Evolutionary conservation across 2,113 vertebrate genomes (phyloP), one percentile per base, ranked within the genome.

Genomic region (Istiophorus platypterus): DNA sequence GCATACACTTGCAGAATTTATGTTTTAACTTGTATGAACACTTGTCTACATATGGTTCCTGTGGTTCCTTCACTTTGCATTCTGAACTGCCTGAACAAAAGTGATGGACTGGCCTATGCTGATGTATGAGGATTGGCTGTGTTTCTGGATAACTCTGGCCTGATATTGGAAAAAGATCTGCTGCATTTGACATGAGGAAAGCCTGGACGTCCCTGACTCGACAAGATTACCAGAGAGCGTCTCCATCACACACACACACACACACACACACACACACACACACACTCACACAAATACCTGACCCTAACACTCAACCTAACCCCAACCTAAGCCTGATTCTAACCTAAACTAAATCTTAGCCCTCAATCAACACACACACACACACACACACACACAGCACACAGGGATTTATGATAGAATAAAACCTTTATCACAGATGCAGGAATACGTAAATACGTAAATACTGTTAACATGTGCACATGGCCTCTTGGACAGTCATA

Each of bases 391-490:
- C 59, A 39, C 66, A 72, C 37, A n/a, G 8, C 79, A 76, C 6
- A 76, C 57, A 76, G 72, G 88, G 92, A 93, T 92, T 93, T 92
- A 92, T 79, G 84, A 56, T 41, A 26, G 82, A 90, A 92, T 92
- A 91, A 92, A 93, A 92, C 84, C 90, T 93, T 91, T 86, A 89
- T 89, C 82, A 85, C 86, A 88, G 89, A 91, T 78, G 86, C 85
- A 85, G 85, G 82, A 78, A 85, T 80, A 88, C 52, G 62, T 91
- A 88, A 78, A 85, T 80, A 88, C 52, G 62, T 91, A 88, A 92
- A 92, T 92, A 90, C 91, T 68, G 72, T 68, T 82, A 86, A 89
- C 64, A 66, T 84, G 88, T 64, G 76, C 87, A 61, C 69, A 26
- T 26, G 74, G 64, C n/a, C 85, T 64, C 73, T 31, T 1, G 37